phyloP scores from a whole-genome alignment of 1,140 invertebrate genomes.

The Wasmannia auropunctata region DNA sequence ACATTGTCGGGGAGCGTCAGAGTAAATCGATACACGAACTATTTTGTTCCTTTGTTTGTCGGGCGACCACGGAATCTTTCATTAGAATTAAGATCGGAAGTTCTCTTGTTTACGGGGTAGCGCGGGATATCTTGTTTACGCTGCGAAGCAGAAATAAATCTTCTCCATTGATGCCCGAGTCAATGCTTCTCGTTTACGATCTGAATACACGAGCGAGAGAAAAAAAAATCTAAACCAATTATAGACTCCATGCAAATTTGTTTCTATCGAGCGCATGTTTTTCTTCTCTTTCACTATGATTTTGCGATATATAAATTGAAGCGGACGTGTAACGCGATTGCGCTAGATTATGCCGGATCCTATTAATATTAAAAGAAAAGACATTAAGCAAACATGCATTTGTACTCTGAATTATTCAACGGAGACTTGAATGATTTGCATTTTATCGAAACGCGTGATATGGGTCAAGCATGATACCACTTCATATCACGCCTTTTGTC shows the following conservation, averaged over 20 bases:
- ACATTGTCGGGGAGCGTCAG: background rate
- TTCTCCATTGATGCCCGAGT: background rate
- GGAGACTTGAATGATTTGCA: background rate
- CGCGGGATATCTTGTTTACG: background rate
- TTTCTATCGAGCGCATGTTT: background rate
- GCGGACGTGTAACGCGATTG: background rate
- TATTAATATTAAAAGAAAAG: slow-evolving; percentile 48
- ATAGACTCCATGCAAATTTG: background rate
- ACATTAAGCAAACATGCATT: slow-evolving; percentile 4
- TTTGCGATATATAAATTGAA: background rate
- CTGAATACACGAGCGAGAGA: background rate
- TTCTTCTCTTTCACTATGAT: background rate
- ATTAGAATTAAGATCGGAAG: background rate
- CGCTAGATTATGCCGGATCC: background rate
- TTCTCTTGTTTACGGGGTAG: background rate
- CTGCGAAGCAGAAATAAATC: slow-evolving; percentile 16
- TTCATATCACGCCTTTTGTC: background rate
- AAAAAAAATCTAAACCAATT: background rate
- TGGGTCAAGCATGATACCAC: background rate
- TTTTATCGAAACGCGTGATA: slow-evolving; percentile 35
- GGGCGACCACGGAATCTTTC: background rate
- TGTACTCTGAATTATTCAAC: slow-evolving; percentile 32
- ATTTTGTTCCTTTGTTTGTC: slow-evolving; percentile 2
- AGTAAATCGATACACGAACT: slow-evolving; percentile 38
- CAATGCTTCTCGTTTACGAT: background rate